A percentile compares a stretch with the other conserved stretches of the same genome.
These are phyloP conservation scores for Sipha flava DNA, from an alignment of 1,140 invertebrate genomes.

Conservation along the genomic window DNA sequence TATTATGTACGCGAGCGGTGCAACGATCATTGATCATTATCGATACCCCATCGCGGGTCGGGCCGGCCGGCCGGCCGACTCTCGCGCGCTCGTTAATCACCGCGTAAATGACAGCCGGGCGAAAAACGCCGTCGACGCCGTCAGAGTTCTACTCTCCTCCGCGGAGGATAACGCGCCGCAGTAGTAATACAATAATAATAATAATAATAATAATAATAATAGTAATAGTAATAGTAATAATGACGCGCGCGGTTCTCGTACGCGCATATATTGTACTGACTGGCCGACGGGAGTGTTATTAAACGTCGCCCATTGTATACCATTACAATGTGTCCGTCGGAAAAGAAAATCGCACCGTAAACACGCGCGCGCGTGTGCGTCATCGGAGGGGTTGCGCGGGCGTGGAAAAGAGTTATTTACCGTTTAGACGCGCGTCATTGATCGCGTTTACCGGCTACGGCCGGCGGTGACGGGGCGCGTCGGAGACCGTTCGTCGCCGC, in stretches of 20 bases:
- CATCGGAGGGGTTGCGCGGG: background rate
- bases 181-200: background rate
- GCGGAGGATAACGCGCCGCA: too few relatives aligned
- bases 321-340: background rate
- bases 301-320: background rate
- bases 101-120: conserved; percentile 14
- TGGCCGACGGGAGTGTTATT: too few relatives aligned
- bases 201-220: conserved; percentile 21
- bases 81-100: background rate
- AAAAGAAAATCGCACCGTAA: background rate
- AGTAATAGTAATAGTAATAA: conserved; percentile 28
- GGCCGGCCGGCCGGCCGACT: background rate
- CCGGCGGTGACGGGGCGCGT: background rate
- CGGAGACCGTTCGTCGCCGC: background rate
- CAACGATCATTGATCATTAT: conserved; percentile 23
- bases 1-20: too few relatives aligned
- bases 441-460: background rate
- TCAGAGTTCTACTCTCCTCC: background rate
- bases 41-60: conserved; percentile 14
- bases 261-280: background rate
- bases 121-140: background rate
- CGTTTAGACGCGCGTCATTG: conserved; percentile 21
- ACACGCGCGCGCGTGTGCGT: background rate
- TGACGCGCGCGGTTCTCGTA: background rate
- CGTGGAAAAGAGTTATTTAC: conserved; percentile 29